Conservation (phyloP, 2,113 vertebrate genomes). For the Rhipidura dahli region DNA sequence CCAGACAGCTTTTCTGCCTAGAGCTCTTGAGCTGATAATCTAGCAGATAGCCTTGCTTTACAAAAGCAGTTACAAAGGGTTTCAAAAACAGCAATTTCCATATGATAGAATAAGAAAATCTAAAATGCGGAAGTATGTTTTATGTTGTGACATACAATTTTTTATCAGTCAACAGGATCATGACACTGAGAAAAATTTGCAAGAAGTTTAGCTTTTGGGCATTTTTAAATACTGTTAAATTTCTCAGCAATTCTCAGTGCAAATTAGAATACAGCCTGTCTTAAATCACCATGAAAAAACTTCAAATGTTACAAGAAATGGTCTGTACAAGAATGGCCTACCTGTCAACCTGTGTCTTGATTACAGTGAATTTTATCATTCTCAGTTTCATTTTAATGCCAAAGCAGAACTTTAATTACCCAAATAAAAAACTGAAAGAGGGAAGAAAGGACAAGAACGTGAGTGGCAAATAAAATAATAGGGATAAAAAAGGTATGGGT, state of each 20-base stretch:
- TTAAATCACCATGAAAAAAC: neutral
- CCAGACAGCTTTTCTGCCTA: neutral
- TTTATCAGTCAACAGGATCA: neutral
- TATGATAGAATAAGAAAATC: neutral
- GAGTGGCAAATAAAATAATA: neutral
- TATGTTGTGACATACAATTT: neutral
- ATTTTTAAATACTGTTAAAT: neutral
- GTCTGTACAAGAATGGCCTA: neutral
- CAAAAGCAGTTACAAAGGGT: neutral
- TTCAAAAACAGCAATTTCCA: neutral
- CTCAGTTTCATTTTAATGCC: neutral
- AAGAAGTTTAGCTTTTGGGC: neutral
- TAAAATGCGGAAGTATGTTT: neutral
- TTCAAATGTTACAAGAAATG: neutral
- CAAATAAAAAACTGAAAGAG: neutral
- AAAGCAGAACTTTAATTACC: neutral
- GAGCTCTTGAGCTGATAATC: neutral
- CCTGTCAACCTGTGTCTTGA: neutral
- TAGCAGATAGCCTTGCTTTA: neutral
- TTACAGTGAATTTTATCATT: neutral
- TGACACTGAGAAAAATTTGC: neutral
- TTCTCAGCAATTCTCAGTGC: neutral
- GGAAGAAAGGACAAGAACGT: neutral
- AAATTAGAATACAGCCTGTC: neutral
- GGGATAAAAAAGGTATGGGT: neutral